Evolutionary conservation across 1,140 invertebrate species (phyloP), one percentile per base, ranked within the genome.

Genomic region (Leptinotarsa texana): DNA sequence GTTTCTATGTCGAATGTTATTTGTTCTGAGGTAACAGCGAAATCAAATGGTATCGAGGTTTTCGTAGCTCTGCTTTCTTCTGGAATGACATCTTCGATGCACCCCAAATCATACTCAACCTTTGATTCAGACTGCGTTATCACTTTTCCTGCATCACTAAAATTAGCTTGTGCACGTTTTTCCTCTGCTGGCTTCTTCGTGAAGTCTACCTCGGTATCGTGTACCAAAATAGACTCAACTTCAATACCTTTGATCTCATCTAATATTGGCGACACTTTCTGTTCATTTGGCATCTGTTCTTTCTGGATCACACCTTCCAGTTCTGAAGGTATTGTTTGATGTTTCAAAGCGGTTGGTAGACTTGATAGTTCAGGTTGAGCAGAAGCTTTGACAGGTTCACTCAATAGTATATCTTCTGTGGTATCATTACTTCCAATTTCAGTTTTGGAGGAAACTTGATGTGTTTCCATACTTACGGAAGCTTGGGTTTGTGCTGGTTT

Each of bases 241-340:
- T 76, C 66, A 62, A 82, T 49, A 21, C 78, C 63, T 62, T 69
- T 21, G 13, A 76, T 69, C 27, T 72, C 74, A 70, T 78, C 74
- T 33, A 83, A 27, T 22, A 66, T 73, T 27, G 82, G 48, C 62
- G 77, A 69, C 73, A 75, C 69, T 72, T 76, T 74, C 83, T 87
- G 47, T 83, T 84, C 75, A 79, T 83, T 79, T 85, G 87, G 80
- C 85, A 76, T 73, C 13, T 79, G 66, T 79, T 80, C 63, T 82
- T 82, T 42, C 24, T 51, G 24, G 33, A 73, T 33, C 27, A 76
- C 51, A 77, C 22, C 74, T 81, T 82, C 87, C 72, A 77, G 81
- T 78, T 87, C 86, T 71, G 79, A 78, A 27, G 79, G 63, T 21
- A 77, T 65, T n/a, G 76, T 81, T 83, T 86, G 81, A 62, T 75